Evolutionary conservation across 2,113 vertebrate genomes (phyloP), one percentile per base, ranked within the genome.

Genomic region (Solea solea): DNA sequence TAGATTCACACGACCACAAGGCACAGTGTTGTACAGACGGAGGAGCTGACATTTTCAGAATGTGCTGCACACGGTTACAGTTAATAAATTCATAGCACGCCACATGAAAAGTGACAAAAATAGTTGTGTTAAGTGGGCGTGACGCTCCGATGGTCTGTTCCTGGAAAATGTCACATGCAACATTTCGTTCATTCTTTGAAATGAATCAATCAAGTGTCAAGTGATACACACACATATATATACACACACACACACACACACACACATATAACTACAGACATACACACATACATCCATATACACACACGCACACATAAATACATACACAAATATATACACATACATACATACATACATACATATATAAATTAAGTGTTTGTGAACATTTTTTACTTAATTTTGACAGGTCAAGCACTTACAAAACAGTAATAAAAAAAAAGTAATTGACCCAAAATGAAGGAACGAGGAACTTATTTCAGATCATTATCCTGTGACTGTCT

Each of bases 161-260:
- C n/a, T 13, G 16, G 11, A 51, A 51, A 21, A 21, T 44, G n/a
- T 44, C 10, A 44, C 55, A 39, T 28, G 27, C 9, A 54, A 9
- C 62, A 44, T 56, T 65, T 56, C 54, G 15, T 62, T 28, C 15
- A 27, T 25, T 40, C 27, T 76, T 57, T 40, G 39, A 66, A 75
- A 75, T 14, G 14, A 8, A 75, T 28, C 40, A 5, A 52, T 67
- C 41, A 40, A 39, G 8, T 44, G 25, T 11, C 44, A 21, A 21
- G 21, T 21, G 15, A 48, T 11, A 48, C 48, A 76, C 53, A 42
- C 28, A 74, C 11, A 39, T 55, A 62, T 27, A 21, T 13, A 16
- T n/a, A n/a, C n/a, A n/a, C n/a, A 21, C 21, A 21, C 21, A 1
- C 21, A 21, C 21, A 21, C 21, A 21, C 21, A 21, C 21, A 21